Evolutionary conservation across 1,140 invertebrate species (phyloP).

Genomic region (Archegozetes longisetosus): DNA sequence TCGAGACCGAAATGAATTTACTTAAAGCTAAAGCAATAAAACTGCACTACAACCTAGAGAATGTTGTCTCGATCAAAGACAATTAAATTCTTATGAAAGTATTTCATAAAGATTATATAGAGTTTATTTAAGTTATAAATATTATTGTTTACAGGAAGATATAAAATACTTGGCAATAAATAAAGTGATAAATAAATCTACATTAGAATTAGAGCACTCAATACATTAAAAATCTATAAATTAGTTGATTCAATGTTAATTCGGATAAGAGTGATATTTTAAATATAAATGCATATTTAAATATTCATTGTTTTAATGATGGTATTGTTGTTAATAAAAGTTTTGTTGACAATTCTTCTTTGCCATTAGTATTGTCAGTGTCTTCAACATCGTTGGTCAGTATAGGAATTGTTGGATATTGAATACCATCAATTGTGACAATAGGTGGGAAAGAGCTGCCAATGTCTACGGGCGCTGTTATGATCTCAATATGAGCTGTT

Average conservation of each 20-base stretch:
- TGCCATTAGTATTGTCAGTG: neutral
- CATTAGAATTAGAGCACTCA: too few species aligned
- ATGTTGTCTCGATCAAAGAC: neutral
- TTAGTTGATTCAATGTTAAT: too few species aligned
- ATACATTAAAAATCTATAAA: too few species aligned
- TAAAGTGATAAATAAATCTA: too few species aligned
- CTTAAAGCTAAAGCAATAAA: slow-evolving; percentile 8
- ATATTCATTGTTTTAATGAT: neutral
- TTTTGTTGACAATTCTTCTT: neutral
- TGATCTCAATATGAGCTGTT: slow-evolving; percentile 21
- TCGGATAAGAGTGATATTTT: neutral
- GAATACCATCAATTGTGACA: slow-evolving; percentile 2
- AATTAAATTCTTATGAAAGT: too few species aligned
- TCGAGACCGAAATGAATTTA: slow-evolving; percentile 16
- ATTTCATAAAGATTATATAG: too few species aligned
- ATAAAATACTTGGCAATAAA: too few species aligned
- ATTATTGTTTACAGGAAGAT: too few species aligned
- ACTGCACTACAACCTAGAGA: neutral
- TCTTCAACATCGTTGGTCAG: neutral
- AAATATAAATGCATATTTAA: too few species aligned
- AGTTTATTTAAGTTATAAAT: too few species aligned
- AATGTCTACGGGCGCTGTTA: slow-evolving; percentile 12
- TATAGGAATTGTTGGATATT: neutral
- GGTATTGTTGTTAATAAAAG: neutral
- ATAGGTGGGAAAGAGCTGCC: neutral